phyloP scores from a whole-genome alignment of 2,797 vertebrate genomes.

The Gymnoscopelus braueri region DNA sequence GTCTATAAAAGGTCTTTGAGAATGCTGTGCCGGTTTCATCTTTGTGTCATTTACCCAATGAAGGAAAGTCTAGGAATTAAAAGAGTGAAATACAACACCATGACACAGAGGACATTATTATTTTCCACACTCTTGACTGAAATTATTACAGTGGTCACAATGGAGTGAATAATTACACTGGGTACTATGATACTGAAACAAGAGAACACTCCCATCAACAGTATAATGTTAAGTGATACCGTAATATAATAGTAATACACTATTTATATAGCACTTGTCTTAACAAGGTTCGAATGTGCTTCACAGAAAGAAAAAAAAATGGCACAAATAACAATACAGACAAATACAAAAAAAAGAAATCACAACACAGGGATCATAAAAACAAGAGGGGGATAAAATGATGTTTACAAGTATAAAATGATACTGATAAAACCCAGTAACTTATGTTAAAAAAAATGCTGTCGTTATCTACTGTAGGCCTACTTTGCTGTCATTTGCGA shows the following conservation, averaged over 20 bases:
- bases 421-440: too few species aligned
- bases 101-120: neutral
- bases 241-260: too few species aligned
- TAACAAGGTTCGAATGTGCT: too few species aligned
- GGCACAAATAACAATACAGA: too few species aligned
- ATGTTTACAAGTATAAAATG: too few species aligned
- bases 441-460: neutral
- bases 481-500: constrained; percentile 15
- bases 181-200: neutral
- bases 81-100: constrained; percentile 3
- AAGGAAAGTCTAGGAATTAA: neutral
- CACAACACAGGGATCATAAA: too few species aligned
- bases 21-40: constrained; percentile 6
- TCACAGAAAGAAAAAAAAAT: too few species aligned
- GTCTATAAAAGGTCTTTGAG: neutral
- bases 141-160: neutral
- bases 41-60: constrained; percentile 2
- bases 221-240: neutral
- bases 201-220: constrained; percentile 11
- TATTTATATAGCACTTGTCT: too few species aligned
- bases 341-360: too few species aligned
- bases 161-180: neutral
- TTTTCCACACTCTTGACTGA: neutral
- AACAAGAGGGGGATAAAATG: too few species aligned
- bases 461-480: neutral